A percentile compares a stretch with the other conserved stretches of the same genome.
phyloP scores from a whole-genome alignment of 2,113 vertebrate species.

The Hipposideros armiger region DNA sequence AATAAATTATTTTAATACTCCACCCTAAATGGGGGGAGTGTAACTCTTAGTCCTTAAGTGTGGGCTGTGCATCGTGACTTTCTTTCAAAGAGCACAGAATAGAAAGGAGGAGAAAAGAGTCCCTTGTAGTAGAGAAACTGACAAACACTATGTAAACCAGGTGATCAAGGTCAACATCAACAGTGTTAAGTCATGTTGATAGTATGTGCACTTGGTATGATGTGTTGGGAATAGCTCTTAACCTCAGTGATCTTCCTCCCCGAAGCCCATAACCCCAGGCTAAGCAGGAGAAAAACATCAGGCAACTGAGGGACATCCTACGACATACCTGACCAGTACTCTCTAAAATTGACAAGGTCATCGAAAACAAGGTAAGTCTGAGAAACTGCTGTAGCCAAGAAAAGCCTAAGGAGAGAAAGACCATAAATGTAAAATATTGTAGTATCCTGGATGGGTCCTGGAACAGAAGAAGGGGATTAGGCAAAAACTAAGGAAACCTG shows the following conservation, averaged over 20 bases:
- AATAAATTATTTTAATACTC: not conserved
- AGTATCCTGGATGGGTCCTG: not conserved
- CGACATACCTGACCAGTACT: not conserved
- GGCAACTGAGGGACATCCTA: not conserved
- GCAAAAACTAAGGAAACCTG: not conserved
- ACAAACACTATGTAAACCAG: not conserved
- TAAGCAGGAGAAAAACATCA: not conserved
- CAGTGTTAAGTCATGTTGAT: not conserved
- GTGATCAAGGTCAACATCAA: not conserved
- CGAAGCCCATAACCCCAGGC: not conserved
- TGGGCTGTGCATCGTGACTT: not conserved
- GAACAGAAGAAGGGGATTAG: not conserved
- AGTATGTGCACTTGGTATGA: accelerated
- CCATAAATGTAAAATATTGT: not conserved
- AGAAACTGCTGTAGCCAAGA: not conserved
- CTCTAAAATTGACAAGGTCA: not conserved
- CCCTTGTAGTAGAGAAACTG: not conserved
- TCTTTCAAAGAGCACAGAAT: not conserved
- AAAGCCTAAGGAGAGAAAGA: not conserved
- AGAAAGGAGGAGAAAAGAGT: not conserved
- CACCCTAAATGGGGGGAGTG: not conserved
- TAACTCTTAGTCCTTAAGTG: not conserved
- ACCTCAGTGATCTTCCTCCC: not conserved
- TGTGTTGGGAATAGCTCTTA: not conserved
- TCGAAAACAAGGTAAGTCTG: not conserved